phyloP scores from a whole-genome alignment of 2,888 invertebrate genomes.

The Myopa tessellatipennis region DNA sequence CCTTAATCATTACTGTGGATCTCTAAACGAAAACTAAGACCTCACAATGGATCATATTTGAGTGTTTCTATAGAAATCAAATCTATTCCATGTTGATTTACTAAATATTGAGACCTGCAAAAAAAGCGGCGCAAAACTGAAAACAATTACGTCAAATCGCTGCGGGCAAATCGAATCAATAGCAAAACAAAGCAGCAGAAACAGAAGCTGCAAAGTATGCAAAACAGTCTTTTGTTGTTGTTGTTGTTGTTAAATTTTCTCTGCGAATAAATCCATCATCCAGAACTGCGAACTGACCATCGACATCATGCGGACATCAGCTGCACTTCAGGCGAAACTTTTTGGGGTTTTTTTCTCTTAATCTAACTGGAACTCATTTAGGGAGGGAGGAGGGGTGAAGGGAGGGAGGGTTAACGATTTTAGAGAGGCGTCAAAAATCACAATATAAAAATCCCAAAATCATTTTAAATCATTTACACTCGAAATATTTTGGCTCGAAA shows the following conservation, averaged over 20 bases:
- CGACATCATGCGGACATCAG: slow-evolving; percentile 18
- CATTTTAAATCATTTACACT: slow-evolving; percentile 40
- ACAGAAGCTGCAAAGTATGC: no score
- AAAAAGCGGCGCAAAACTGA: slow-evolving; percentile 30
- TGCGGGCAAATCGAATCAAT: background rate
- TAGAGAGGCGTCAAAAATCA: background rate
- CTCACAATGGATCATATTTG: no score
- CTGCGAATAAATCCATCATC: slow-evolving; percentile 57
- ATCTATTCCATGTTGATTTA: background rate
- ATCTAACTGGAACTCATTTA: background rate
- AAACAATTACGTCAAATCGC: slow-evolving; percentile 35
- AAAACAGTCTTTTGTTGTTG: slow-evolving; percentile 45
- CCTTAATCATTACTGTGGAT: no score
- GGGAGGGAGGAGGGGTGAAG: background rate
- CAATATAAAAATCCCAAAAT: background rate
- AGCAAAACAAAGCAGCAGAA: background rate
- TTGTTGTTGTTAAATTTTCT: slow-evolving; percentile 52
- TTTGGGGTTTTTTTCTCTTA: background rate
- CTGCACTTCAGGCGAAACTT: slow-evolving; percentile 6
- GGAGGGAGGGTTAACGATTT: no score
- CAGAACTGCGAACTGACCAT: background rate
- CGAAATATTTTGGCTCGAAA: slow-evolving; percentile 27
- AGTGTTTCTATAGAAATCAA: no score
- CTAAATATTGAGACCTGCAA: background rate
- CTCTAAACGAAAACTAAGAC: no score